Conservation (phyloP, 2,888 invertebrate genomes). For the Pterobdella sp. region DNA sequence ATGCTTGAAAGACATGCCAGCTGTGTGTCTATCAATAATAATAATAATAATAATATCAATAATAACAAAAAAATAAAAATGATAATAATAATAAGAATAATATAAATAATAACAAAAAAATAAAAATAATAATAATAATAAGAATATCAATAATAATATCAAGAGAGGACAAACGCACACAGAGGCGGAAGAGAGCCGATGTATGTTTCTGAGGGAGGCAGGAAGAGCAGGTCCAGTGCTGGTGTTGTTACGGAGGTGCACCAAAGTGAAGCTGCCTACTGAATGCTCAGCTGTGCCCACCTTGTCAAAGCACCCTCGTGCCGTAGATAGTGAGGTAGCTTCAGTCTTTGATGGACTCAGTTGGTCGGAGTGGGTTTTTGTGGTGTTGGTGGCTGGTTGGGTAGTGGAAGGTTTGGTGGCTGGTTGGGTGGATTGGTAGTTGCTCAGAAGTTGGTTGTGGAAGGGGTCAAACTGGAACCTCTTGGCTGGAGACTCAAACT, state of each 20-base stretch:
- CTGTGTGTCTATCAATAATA: neutral
- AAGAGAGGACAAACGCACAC: neutral
- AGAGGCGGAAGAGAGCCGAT: slow-evolving; percentile 33
- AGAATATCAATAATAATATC: neutral
- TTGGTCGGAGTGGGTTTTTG: no score
- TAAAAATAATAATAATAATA: neutral
- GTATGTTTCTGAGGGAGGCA: slow-evolving; percentile 38
- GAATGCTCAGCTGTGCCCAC: neutral
- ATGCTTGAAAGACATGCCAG: neutral
- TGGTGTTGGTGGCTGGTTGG: no score
- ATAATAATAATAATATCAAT: neutral
- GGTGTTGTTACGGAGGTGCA: slow-evolving; percentile 4
- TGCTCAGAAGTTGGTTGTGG: no score
- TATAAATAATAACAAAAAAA: neutral
- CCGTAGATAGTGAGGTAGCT: no score
- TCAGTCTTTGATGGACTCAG: no score
- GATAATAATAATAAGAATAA: neutral
- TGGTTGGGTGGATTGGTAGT: no score
- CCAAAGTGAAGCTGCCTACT: neutral
- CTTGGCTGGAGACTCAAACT: no score
- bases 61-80: neutral
- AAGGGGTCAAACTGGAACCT: no score
- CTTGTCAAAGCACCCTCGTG: no score
- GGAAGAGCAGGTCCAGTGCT: slow-evolving; percentile 31
- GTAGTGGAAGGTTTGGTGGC: no score